phyloP scores from a whole-genome alignment of 2,888 invertebrate genomes.

The Drosophila gaucha region DNA sequence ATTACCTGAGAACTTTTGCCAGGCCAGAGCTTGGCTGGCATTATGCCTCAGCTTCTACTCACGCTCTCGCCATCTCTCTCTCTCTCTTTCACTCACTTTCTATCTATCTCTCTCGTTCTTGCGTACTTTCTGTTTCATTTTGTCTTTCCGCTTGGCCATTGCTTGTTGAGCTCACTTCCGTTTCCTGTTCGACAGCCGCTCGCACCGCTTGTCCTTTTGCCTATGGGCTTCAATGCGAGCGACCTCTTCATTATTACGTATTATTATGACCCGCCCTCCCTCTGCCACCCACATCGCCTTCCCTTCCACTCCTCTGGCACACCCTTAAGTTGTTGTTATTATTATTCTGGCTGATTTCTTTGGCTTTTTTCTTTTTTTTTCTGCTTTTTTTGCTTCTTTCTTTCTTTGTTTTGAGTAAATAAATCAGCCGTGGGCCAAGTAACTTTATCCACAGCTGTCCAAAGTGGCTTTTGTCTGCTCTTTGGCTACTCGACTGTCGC shows the following conservation, averaged over 20 bases:
- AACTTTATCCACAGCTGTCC: slow-evolving; percentile 63
- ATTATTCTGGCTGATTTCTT: slow-evolving; percentile 45
- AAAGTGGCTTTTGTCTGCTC: slow-evolving; percentile 41
- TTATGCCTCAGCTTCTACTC: slow-evolving; percentile 3
- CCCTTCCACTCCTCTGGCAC: background rate
- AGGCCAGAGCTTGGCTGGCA: slow-evolving; percentile 32
- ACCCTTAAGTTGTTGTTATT: slow-evolving; percentile 22
- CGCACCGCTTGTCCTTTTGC: slow-evolving; percentile 14
- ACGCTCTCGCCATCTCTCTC: accelerated
- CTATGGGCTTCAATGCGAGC: slow-evolving; percentile 31
- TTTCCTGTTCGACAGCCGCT: slow-evolving; percentile 43
- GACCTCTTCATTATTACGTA: slow-evolving; percentile 53
- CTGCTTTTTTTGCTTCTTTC: background rate
- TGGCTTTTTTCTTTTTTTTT: slow-evolving; percentile 30
- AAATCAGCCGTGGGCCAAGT: slow-evolving; percentile 71
- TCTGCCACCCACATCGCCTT: background rate
- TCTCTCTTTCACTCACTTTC: too few species aligned
- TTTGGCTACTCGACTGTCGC: slow-evolving; percentile 15
- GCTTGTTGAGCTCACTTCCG: slow-evolving; percentile 73
- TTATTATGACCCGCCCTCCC: slow-evolving; percentile 43
- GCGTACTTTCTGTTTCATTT: slow-evolving; percentile 26
- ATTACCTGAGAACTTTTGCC: slow-evolving; percentile 77
- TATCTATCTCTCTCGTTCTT: background rate
- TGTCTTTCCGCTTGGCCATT: slow-evolving; percentile 50
- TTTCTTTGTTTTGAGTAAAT: slow-evolving; percentile 66